phyloP scores from a whole-genome alignment of 2,113 vertebrate species.

The Conger conger region DNA sequence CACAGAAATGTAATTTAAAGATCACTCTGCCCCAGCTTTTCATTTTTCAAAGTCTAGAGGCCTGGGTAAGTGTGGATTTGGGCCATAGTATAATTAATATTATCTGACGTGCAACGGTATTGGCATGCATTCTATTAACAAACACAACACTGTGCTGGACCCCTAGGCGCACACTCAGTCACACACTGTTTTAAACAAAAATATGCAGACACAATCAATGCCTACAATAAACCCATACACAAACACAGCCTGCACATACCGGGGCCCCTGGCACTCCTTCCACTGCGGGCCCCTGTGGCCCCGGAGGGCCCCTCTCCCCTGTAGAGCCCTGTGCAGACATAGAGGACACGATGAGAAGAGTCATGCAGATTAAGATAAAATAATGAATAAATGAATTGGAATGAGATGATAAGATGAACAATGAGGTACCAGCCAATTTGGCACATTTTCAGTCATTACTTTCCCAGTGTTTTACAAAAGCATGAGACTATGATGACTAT shows the following conservation, averaged over 20 bases:
- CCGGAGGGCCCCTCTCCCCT: constrained; percentile 72
- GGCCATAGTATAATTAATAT: background rate
- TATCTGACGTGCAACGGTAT: background rate
- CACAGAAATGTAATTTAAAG: background rate
- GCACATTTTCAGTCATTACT: too few relatives aligned
- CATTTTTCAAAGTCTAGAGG: background rate
- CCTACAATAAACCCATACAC: background rate
- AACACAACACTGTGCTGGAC: background rate
- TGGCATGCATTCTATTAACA: background rate
- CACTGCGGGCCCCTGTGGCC: constrained; percentile 73
- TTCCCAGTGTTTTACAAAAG: too few relatives aligned
- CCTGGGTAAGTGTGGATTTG: background rate
- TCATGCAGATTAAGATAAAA: background rate
- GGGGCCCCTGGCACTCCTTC: constrained; percentile 67
- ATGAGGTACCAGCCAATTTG: too few relatives aligned
- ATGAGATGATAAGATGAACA: too few relatives aligned
- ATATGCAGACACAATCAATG: background rate
- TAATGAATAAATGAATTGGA: too few relatives aligned
- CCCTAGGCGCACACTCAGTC: background rate
- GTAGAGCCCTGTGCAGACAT: constrained; percentile 55
- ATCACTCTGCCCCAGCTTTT: background rate
- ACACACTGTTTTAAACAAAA: background rate
- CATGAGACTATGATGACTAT: too few relatives aligned
- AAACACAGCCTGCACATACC: constrained; percentile 60
- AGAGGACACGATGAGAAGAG: background rate